Evolutionary conservation across 2,797 vertebrate genomes (phyloP), one percentile per base, ranked within the genome.

Genomic region (Pampus argenteus): DNA sequence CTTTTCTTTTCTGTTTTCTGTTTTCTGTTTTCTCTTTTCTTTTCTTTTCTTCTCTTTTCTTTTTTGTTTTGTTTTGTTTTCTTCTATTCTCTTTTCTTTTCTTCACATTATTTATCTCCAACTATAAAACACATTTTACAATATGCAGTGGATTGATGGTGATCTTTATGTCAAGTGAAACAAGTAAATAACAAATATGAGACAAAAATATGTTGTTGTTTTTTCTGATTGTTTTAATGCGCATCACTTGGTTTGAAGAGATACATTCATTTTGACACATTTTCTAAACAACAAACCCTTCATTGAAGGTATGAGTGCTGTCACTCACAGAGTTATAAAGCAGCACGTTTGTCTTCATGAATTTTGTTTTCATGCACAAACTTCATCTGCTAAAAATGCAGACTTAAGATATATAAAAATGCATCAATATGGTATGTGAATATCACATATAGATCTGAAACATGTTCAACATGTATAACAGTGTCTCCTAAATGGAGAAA

Each of bases 191-290:
- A 48, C 10, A 45, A 26, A 58, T 61, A 63, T 15, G 15, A 59
- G 13, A 44, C 44, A 11, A 9, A 44, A 17, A 28, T 60, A 10
- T 26, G 1, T 47, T 76, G 50, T 66, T 66, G n/a, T 78, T 68
- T 78, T 91, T 88, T 71, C 5, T 91, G 91, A 92, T 92, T 92
- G 91, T 88, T 92, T 93, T 90, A 89, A 57, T 92, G 85, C 92
- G 79, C 87, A 85, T 83, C 84, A 90, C 86, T 91, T 90, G 89
- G 87, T 79, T 88, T 84, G 78, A 86, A 91, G 81, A 82, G 81
- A 90, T 89, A 92, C 88, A 91, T 90, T 90, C 89, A 90, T 52
- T 47, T 58, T 47, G 42, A 80, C 9, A 74, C 42, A 60, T 78
- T 76, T 81, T 69, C 11, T 40, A 78, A 77, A 82, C 38, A 66